Evolutionary conservation across 2,113 vertebrate genomes (phyloP).

Genomic region (Apus apus): DNA sequence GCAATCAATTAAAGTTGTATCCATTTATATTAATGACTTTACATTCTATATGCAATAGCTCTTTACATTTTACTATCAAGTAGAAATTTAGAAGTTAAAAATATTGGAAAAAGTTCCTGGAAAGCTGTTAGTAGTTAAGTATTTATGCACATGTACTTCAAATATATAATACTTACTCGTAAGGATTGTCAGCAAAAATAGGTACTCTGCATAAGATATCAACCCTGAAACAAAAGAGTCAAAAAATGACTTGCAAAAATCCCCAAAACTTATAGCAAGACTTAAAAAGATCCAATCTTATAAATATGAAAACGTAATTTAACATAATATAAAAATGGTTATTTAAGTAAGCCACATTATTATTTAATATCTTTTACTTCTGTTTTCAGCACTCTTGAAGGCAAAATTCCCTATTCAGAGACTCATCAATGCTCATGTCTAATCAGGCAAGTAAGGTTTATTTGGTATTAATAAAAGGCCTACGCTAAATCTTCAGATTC

Average conservation of each 20-base stretch:
- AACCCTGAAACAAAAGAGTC: conserved; percentile 82
- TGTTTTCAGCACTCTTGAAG: conserved; percentile 13
- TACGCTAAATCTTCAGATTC: conserved; percentile 53
- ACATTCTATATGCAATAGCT: background rate
- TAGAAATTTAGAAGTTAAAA: background rate
- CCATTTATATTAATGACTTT: background rate
- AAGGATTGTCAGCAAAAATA: conserved; percentile 95
- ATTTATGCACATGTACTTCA: background rate
- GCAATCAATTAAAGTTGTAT: background rate
- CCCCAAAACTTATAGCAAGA: background rate
- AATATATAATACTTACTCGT: conserved; percentile 86
- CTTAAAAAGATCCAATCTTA: background rate
- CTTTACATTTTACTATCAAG: background rate
- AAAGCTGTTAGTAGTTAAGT: background rate
- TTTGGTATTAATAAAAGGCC: conserved; percentile 56
- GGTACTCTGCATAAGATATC: conserved; percentile 96
- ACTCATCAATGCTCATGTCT: conserved; percentile 23
- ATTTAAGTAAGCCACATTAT: background rate
- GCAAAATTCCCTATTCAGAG: conserved; percentile 22
- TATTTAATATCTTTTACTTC: conserved; percentile 18
- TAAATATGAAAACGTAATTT: background rate
- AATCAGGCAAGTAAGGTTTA: conserved; percentile 61
- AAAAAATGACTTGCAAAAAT: background rate
- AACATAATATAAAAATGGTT: background rate
- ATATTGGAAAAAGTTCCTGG: background rate